Conservation (phyloP, 2,888 invertebrate genomes). For the Crossocerus cetratus region DNA sequence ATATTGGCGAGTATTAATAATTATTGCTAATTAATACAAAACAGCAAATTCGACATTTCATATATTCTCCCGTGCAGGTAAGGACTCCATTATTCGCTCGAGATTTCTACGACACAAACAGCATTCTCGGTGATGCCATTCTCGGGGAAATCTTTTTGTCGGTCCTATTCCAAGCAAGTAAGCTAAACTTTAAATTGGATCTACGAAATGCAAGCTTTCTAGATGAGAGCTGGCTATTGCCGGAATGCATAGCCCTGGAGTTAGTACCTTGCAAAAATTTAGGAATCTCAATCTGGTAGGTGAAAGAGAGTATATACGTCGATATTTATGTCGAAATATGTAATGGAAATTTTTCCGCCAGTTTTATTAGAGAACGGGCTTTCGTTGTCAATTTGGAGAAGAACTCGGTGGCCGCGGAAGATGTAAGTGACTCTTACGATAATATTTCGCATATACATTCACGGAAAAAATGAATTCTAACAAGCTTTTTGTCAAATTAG, state of each 20-base stretch:
- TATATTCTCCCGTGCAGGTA: constrained; percentile 51
- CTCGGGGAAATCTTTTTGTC: constrained; percentile 80
- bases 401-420: constrained; percentile 82
- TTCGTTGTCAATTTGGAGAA: constrained; percentile 80
- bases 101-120: constrained; percentile 72
- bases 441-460: background rate
- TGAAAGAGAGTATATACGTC: constrained; percentile 13
- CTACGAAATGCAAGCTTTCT: constrained; percentile 81
- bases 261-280: constrained; percentile 82
- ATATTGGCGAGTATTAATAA: constrained; percentile 72
- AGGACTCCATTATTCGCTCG: constrained; percentile 64
- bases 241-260: constrained; percentile 79
- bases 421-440: constrained; percentile 77
- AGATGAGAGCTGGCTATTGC: constrained; percentile 82
- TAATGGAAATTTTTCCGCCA: constrained; percentile 67
- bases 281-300: constrained; percentile 81
- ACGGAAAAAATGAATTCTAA: background rate
- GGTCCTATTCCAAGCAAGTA: constrained; percentile 78
- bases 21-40: constrained; percentile 5
- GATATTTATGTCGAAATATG: background rate
- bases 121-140: constrained; percentile 82
- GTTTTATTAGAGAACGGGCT: constrained; percentile 80
- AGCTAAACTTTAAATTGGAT: constrained; percentile 79
- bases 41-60: background rate
- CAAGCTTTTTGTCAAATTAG: constrained; percentile 70